Percentiles rank a stretch among this genome's conserved stretches.
Conservation (phyloP, 37 sponge, comb jelly and placozoan species). For the Spongia lamella region DNA sequence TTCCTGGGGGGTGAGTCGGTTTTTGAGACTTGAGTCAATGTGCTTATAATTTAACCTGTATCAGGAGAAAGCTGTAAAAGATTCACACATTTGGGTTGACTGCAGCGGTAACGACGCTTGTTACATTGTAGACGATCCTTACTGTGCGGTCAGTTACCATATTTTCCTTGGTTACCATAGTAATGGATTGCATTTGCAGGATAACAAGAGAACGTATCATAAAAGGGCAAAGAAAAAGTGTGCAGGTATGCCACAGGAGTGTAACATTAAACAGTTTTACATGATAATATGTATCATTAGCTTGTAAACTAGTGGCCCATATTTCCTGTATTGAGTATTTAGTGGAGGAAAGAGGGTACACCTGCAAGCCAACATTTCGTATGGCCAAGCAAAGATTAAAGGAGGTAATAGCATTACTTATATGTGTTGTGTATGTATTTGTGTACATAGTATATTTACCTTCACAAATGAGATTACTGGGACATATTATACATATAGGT, state of each 20-base stretch:
- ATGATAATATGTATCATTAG: constrained; percentile 10
- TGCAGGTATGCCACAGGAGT: constrained; percentile 16
- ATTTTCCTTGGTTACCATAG: constrained; percentile 45
- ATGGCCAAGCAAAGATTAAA: constrained; percentile 65
- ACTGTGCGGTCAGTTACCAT: background rate
- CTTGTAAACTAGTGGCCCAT: background rate
- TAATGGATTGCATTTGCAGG: constrained; percentile 8
- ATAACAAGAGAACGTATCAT: constrained; percentile 24
- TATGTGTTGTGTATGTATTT: too few species aligned
- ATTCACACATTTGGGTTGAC: constrained; percentile 53
- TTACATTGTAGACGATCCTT: constrained; percentile 36
- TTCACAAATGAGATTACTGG: background rate
- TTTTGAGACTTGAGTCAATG: too few species aligned
- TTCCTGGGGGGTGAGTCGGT: background rate
- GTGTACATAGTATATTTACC: background rate
- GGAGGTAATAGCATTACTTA: too few species aligned
- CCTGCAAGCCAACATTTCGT: constrained; percentile 79
- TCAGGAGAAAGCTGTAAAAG: constrained; percentile 53
- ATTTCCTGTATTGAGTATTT: constrained; percentile 45
- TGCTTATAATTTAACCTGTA: too few species aligned
- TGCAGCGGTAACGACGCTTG: constrained; percentile 70
- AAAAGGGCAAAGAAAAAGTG: constrained; percentile 15
- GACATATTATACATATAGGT: background rate
- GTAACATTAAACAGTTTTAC: background rate
- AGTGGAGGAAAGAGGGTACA: constrained; percentile 24